Conservation (phyloP, 2,797 vertebrate species). For the Pantherophis vulpinus region DNA sequence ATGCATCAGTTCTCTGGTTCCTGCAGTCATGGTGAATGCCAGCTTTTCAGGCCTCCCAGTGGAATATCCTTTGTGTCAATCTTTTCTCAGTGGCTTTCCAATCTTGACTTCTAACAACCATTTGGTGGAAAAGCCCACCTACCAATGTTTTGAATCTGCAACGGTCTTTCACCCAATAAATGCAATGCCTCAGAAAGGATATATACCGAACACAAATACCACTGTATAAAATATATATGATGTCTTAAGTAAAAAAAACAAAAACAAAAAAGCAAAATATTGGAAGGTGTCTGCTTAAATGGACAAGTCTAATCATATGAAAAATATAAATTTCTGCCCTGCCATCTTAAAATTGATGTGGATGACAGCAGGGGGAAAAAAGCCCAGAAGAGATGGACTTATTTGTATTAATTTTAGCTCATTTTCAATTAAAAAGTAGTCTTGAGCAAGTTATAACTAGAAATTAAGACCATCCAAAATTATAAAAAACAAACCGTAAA, state of each 20-base stretch:
- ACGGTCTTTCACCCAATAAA: neutral
- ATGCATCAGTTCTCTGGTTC: neutral
- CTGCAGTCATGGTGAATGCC: neutral
- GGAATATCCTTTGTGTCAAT: neutral
- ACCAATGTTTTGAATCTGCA: neutral
- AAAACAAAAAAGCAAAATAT: neutral
- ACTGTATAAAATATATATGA: too few relatives aligned
- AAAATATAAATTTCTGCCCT: neutral
- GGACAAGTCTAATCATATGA: neutral
- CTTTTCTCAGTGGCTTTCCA: neutral
- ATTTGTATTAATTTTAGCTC: neutral
- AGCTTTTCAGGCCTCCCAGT: neutral
- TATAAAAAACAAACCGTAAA: neutral
- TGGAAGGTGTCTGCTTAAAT: neutral
- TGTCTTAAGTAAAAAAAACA: too few relatives aligned
- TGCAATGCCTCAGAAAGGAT: neutral
- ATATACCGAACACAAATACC: neutral
- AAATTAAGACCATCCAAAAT: neutral
- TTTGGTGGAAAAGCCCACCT: neutral
- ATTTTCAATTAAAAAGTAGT: neutral
- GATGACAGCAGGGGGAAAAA: neutral
- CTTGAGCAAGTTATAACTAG: neutral
- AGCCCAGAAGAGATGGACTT: neutral
- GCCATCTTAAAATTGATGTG: neutral
- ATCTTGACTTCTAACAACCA: neutral